phyloP scores from a whole-genome alignment of 2,888 invertebrate species.

The Chymomyza amoena region DNA sequence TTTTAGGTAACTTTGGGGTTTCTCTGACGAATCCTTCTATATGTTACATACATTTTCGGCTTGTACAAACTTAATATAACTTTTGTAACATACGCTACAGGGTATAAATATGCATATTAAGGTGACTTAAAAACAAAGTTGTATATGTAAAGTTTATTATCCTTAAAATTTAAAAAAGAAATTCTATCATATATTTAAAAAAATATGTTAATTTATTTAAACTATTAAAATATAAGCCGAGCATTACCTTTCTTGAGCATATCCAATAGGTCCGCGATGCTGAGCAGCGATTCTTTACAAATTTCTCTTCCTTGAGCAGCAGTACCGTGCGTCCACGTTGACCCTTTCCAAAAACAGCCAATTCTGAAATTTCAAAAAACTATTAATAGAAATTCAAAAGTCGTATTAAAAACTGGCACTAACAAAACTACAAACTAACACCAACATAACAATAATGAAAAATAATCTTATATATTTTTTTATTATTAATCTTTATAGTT shows the following conservation, averaged over 20 bases:
- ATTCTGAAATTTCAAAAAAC: slow-evolving; percentile 63
- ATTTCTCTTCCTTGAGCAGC: slow-evolving; percentile 70
- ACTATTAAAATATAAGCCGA: too few relatives aligned
- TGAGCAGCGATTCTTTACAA: slow-evolving; percentile 77
- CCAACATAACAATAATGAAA: neutral
- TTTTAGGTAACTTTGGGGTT: too few relatives aligned
- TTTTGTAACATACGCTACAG: too few relatives aligned
- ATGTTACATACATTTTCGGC: too few relatives aligned
- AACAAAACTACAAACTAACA: neutral
- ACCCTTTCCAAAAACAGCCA: slow-evolving; percentile 76
- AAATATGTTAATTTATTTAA: too few relatives aligned
- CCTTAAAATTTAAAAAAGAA: too few relatives aligned
- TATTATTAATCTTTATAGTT: neutral
- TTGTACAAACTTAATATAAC: too few relatives aligned
- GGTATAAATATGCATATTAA: too few relatives aligned
- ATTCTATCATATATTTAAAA: too few relatives aligned
- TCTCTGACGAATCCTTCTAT: too few relatives aligned
- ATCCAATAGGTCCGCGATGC: slow-evolving; percentile 78
- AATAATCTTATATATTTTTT: neutral
- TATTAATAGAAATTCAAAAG: neutral
- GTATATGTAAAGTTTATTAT: too few relatives aligned
- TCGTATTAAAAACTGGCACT: neutral
- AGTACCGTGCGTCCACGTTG: slow-evolving; percentile 77
- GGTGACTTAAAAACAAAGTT: too few relatives aligned
- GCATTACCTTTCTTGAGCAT: slow-evolving; percentile 75